Conservation (phyloP, 1,140 invertebrate genomes). For the Drosophila pectinifera region DNA sequence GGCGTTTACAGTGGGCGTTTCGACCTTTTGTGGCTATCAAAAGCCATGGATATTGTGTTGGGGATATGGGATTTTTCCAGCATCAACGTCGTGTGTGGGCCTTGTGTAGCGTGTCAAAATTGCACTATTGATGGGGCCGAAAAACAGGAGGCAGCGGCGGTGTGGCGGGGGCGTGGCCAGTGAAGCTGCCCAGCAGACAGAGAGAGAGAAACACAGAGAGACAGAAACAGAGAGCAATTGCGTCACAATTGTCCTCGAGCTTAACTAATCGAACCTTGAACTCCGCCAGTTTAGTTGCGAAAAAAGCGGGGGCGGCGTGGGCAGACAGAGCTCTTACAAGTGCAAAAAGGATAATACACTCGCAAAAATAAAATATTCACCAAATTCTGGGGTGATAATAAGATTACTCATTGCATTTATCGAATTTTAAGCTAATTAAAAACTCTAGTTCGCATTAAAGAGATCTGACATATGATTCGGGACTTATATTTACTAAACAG, state of each 20-base stretch:
- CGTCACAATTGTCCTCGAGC: constrained; percentile 57
- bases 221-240: constrained; percentile 37
- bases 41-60: constrained; percentile 45
- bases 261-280: constrained; percentile 58
- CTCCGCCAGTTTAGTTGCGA: constrained; percentile 26
- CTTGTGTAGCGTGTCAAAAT: constrained; percentile 31
- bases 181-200: constrained; percentile 21
- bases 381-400: background rate
- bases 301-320: background rate
- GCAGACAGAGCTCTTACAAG: constrained; percentile 47
- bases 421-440: no score
- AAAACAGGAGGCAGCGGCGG: background rate
- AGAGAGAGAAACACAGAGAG: background rate
- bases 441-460: background rate
- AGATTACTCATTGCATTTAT: no score
- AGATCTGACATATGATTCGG: background rate
- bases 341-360: constrained; percentile 48
- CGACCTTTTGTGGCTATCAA: constrained; percentile 56
- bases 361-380: background rate
- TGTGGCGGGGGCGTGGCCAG: constrained; percentile 25
- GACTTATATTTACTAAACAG: background rate
- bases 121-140: constrained; percentile 30
- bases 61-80: constrained; percentile 23
- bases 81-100: constrained; percentile 46
- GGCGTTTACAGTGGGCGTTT: constrained; percentile 35